phyloP scores from a whole-genome alignment of 2,888 invertebrate species.

The Drosophila maculinotata region DNA sequence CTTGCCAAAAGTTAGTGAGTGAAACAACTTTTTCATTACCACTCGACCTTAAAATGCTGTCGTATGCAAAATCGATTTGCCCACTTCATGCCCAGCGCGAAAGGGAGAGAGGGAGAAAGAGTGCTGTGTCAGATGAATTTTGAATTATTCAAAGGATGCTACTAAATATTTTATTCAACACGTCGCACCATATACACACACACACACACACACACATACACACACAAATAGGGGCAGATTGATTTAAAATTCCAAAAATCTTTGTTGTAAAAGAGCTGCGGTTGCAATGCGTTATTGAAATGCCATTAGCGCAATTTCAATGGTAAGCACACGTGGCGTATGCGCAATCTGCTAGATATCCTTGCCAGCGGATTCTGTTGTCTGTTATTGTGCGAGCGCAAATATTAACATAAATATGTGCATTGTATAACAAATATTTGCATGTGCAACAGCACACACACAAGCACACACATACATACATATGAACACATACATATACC shows the following conservation, averaged over 20 bases:
- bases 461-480: slow-evolving; percentile 5
- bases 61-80: slow-evolving; percentile 61
- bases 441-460: slow-evolving; percentile 19
- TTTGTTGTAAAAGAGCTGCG: slow-evolving; percentile 47
- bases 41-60: slow-evolving; percentile 46
- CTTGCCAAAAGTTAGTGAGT: slow-evolving; percentile 42
- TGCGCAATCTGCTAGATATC: slow-evolving; percentile 54
- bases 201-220: slow-evolving; percentile 7
- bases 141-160: slow-evolving; percentile 66
- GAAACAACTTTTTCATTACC: slow-evolving; percentile 55
- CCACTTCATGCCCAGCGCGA: no score
- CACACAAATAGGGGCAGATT: slow-evolving; percentile 17
- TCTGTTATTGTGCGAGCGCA: slow-evolving; percentile 40
- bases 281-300: slow-evolving; percentile 68
- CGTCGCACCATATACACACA: slow-evolving; percentile 23
- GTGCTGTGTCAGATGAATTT: slow-evolving; percentile 43
- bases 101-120: slow-evolving; percentile 4
- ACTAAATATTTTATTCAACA: slow-evolving; percentile 61
- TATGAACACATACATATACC: slow-evolving; percentile 1
- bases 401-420: slow-evolving; percentile 52
- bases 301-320: slow-evolving; percentile 70
- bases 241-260: slow-evolving; percentile 57
- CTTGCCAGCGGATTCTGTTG: slow-evolving; percentile 15
- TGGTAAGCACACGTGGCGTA: slow-evolving; percentile 54
- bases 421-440: slow-evolving; percentile 47